These are phyloP conservation scores for Amblyraja radiata DNA, from an alignment of 2,797 vertebrate genomes.

Conservation along the genomic window DNA sequence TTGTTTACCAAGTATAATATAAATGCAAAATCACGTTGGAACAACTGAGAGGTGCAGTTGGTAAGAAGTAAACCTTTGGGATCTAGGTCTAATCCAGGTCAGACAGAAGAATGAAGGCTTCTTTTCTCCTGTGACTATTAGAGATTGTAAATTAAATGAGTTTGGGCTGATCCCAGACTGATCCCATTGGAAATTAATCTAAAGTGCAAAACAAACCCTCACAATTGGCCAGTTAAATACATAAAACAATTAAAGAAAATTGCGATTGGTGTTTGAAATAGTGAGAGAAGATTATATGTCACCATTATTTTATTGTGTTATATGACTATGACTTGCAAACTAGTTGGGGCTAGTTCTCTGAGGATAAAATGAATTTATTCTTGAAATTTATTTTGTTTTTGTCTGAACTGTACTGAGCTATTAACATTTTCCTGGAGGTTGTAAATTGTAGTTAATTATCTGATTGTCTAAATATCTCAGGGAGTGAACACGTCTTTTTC, in stretches of 20 bases:
- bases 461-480: too few species aligned
- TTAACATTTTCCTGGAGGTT: not conserved
- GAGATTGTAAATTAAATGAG: slow-evolving; percentile 14
- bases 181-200: slow-evolving; percentile 26
- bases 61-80: slow-evolving; percentile 24
- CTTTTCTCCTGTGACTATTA: not conserved
- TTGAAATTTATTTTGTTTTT: not conserved
- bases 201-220: slow-evolving; percentile 19
- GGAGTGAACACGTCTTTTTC: not conserved
- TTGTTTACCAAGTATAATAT: slow-evolving; percentile 12
- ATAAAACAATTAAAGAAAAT: not conserved
- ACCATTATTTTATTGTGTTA: not conserved
- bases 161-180: not conserved
- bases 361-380: not conserved
- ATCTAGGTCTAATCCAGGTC: slow-evolving; percentile 5
- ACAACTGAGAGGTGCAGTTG: slow-evolving; percentile 4
- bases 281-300: not conserved
- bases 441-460: not conserved
- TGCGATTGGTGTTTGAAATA: not conserved
- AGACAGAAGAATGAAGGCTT: slow-evolving; percentile 23
- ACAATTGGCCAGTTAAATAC: not conserved
- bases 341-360: not conserved
- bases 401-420: not conserved
- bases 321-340: not conserved
- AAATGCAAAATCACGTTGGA: slow-evolving; percentile 12